Base-by-base conservation (phyloP, 2,888 invertebrate genomes). In the Euproctis similis region DNA sequence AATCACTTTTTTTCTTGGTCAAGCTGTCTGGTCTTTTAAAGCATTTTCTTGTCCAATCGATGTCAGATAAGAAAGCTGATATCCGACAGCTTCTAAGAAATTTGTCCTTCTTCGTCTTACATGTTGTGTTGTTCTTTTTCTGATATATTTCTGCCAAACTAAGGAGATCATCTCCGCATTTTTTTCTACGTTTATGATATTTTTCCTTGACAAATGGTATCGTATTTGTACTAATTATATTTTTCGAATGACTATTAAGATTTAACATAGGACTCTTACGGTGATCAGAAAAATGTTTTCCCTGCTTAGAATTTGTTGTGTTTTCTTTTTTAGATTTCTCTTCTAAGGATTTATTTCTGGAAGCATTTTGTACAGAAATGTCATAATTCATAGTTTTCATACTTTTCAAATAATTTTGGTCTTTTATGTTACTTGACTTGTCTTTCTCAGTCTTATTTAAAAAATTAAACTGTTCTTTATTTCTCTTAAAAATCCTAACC, bases 181-280 rank as follows among this genome's bases (percentile, higher is more conserved):
- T 72, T 55, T 66, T 73, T 29, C 61, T 67, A 3, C 59, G 53
- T 41, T 71, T 76, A 28, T 62, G 58, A 31, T 67, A 61, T 14
- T 42, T 52, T 12, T 47, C 56, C 14, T 49, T 50, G 24, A 46
- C 42, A 3, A 22, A 23, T 3, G 25, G 11, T 5, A 31, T 23
- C 11, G 31, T 31, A 5, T 37, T 33, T 12, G 30, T 36, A 21
- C 32, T 56, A 1, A 28, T 27, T 13, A n/a, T n/a, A n/a, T n/a
- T n/a, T n/a, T n/a, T n/a, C n/a, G n/a, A n/a, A n/a, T n/a, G n/a
- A n/a, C n/a, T n/a, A n/a, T n/a, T n/a, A n/a, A n/a, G n/a, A n/a
- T n/a, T n/a, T n/a, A n/a, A n/a, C n/a, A n/a, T n/a, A n/a, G n/a
- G n/a, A n/a, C n/a, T n/a, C n/a, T n/a, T n/a, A n/a, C n/a, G n/a